phyloP scores from a whole-genome alignment of 2,797 vertebrate species.

The Chloroceryle amazona region DNA sequence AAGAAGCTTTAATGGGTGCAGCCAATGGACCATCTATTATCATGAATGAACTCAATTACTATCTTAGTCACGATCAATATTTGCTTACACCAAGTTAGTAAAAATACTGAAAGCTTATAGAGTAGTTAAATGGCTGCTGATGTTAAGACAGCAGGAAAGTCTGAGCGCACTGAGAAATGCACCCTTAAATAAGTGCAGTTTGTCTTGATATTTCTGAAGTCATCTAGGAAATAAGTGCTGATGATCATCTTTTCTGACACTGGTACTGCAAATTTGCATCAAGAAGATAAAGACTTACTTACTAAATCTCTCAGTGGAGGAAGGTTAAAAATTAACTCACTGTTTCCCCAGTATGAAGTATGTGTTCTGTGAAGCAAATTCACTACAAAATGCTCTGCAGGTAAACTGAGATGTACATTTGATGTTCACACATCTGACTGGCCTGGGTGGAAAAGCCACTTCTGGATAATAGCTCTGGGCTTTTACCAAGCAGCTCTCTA shows the following conservation, averaged over 20 bases:
- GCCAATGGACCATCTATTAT: slow-evolving; percentile 75
- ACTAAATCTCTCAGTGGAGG: background rate
- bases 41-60: slow-evolving; percentile 75
- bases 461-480: background rate
- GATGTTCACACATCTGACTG: background rate
- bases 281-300: slow-evolving; percentile 14
- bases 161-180: slow-evolving; percentile 50
- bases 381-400: background rate
- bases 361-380: background rate
- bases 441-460: background rate
- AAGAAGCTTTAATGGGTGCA: slow-evolving; percentile 69
- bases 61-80: slow-evolving; percentile 75
- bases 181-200: slow-evolving; percentile 54
- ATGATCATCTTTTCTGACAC: slow-evolving; percentile 62
- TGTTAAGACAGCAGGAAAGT: slow-evolving; percentile 38
- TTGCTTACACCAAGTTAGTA: slow-evolving; percentile 71
- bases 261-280: slow-evolving; percentile 5
- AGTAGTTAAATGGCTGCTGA: slow-evolving; percentile 54
- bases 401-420: background rate
- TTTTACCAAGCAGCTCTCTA: background rate
- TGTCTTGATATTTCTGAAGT: slow-evolving; percentile 62
- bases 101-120: slow-evolving; percentile 70
- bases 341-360: background rate
- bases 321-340: slow-evolving; percentile 19
- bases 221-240: slow-evolving; percentile 62